phyloP scores from a whole-genome alignment of 2,797 vertebrate species.

The Cheirogaleus major region DNA sequence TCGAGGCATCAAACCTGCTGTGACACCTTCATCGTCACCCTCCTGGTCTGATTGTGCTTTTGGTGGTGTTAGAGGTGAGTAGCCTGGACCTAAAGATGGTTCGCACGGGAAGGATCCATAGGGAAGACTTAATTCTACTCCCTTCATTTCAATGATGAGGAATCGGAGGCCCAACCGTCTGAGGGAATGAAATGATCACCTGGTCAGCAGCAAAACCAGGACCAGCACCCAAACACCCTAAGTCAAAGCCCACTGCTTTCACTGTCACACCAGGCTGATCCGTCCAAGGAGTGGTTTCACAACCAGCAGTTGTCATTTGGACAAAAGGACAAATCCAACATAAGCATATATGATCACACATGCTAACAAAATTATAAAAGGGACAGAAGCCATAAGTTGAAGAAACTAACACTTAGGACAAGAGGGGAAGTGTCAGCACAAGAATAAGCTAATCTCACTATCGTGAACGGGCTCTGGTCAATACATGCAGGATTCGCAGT shows the following conservation, averaged over 20 bases:
- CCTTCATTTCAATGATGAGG: background rate
- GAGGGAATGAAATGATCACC: background rate
- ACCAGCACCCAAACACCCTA: background rate
- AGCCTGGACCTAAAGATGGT: background rate
- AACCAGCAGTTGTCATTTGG: background rate
- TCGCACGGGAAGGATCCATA: background rate
- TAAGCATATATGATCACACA: background rate
- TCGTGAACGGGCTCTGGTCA: background rate
- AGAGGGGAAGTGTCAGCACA: background rate
- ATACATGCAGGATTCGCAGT: background rate
- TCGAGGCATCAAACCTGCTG: background rate
- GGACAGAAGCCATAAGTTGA: background rate
- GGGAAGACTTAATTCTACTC: background rate
- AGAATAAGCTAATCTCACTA: background rate
- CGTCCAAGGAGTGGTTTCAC: background rate
- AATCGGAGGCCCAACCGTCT: background rate
- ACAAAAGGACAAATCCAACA: background rate
- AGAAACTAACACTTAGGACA: background rate
- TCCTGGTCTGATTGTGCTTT: background rate
- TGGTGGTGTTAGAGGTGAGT: background rate
- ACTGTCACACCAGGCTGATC: background rate
- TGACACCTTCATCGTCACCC: background rate
- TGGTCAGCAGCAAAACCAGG: background rate
- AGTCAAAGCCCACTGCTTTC: background rate
- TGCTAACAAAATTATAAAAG: background rate